Percentiles rank a stretch among this genome's conserved stretches.
Conservation (phyloP, 2,888 invertebrate genomes). For the Mantis religiosa region DNA sequence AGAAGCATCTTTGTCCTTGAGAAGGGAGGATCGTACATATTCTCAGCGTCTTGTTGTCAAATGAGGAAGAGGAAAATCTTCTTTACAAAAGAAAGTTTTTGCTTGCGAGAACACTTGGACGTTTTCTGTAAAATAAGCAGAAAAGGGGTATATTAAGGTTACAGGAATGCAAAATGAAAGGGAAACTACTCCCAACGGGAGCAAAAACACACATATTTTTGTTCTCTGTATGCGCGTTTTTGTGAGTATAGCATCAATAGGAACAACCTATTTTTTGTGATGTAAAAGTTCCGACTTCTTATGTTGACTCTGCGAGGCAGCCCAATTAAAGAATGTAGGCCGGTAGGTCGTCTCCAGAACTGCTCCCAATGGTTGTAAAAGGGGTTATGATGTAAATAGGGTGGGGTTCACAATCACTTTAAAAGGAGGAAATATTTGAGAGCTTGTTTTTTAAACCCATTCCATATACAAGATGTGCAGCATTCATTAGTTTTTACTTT, state of each 20-base stretch:
- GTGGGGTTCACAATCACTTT: not conserved
- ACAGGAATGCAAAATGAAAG: not conserved
- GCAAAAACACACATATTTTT: not conserved
- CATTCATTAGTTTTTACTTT: no score
- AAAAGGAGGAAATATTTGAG: not conserved
- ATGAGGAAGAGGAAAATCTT: not conserved
- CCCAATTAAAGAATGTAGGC: not conserved
- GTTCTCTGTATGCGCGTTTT: not conserved
- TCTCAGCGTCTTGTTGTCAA: not conserved
- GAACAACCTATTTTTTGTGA: not conserved
- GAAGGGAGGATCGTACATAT: not conserved
- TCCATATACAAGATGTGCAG: no score
- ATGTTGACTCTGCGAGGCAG: not conserved
- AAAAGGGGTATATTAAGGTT: not conserved
- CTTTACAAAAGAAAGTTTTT: not conserved
- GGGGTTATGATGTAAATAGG: not conserved
- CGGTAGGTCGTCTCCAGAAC: not conserved
- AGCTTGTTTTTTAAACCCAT: not conserved
- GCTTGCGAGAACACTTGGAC: not conserved
- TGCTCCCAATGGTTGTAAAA: not conserved
- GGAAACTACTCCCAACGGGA: not conserved
- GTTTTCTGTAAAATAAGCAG: not conserved
- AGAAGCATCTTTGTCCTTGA: not conserved
- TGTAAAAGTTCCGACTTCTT: not conserved
- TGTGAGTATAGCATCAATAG: not conserved